Conservation (phyloP, 2,113 vertebrate species). For the Syngnathus scovelli region DNA sequence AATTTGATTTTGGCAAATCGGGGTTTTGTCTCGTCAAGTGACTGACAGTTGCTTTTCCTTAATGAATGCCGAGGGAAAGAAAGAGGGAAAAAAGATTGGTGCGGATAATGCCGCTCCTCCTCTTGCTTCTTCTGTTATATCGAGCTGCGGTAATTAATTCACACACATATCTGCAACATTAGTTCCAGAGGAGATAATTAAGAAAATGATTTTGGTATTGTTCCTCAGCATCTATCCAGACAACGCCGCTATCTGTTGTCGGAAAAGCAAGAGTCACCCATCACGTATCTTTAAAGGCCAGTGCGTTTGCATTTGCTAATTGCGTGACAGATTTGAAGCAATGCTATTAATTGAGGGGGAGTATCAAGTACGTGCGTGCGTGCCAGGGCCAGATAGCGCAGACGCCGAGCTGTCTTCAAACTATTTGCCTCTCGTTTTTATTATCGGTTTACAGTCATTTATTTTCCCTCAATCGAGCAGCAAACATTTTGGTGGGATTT, state of each 20-base stretch:
- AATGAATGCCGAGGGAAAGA: slow-evolving; percentile 45
- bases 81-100: slow-evolving; percentile 41
- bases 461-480: slow-evolving; percentile 54
- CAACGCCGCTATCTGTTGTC: slow-evolving; percentile 57
- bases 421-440: slow-evolving; percentile 50
- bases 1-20: slow-evolving; percentile 67
- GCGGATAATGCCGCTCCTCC: slow-evolving; percentile 57
- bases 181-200: slow-evolving; percentile 70
- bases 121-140: slow-evolving; percentile 48
- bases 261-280: slow-evolving; percentile 61
- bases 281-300: slow-evolving; percentile 69
- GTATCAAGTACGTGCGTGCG: slow-evolving; percentile 48
- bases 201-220: slow-evolving; percentile 65
- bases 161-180: slow-evolving; percentile 66
- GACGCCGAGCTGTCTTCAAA: slow-evolving; percentile 37
- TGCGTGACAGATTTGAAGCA: slow-evolving; percentile 63
- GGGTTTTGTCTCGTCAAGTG: slow-evolving; percentile 59
- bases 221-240: slow-evolving; percentile 60
- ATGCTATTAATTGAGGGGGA: slow-evolving; percentile 61
- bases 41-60: slow-evolving; percentile 62
- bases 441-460: slow-evolving; percentile 58
- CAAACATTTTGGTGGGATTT: slow-evolving; percentile 54
- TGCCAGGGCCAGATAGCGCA: slow-evolving; percentile 49
- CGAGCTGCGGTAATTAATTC: slow-evolving; percentile 68
- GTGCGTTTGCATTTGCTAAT: slow-evolving; percentile 63